A percentile compares a stretch with the other conserved stretches of the same genome.
phyloP scores from a whole-genome alignment of 2,888 invertebrate species.

The Opisthograptis luteolata region DNA sequence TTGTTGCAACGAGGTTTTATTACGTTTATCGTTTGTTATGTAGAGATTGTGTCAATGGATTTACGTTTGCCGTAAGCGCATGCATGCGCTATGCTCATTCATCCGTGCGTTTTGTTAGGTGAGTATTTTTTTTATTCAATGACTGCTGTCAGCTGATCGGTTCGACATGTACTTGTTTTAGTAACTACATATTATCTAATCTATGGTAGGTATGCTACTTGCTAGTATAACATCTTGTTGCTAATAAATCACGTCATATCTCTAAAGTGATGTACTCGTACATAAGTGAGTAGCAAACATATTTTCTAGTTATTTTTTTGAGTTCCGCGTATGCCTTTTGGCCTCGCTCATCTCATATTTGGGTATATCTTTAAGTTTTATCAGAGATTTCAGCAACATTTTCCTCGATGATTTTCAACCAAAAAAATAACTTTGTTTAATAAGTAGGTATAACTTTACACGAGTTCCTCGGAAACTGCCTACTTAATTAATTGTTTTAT shows the following conservation, averaged over 20 bases:
- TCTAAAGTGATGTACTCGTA: background rate
- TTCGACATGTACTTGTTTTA: conserved; percentile 12
- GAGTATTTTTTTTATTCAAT: conserved; percentile 42
- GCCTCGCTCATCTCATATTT: background rate
- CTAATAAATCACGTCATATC: conserved; percentile 13
- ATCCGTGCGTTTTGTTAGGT: conserved; percentile 67
- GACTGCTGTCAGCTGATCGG: conserved; percentile 55
- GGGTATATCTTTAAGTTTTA: too few species aligned
- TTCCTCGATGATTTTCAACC: too few species aligned
- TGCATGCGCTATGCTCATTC: conserved; percentile 54
- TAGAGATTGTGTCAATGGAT: conserved; percentile 77
- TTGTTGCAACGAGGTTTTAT: conserved; percentile 40
- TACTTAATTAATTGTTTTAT: too few species aligned
- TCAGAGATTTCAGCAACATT: too few species aligned
- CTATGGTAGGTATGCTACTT: background rate
- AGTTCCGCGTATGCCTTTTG: background rate
- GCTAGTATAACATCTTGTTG: conserved; percentile 3
- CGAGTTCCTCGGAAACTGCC: too few species aligned
- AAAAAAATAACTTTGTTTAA: too few species aligned
- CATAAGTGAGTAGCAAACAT: background rate
- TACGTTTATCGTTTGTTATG: conserved; percentile 52
- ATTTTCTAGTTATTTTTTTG: background rate
- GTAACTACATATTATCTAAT: background rate
- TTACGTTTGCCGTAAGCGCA: conserved; percentile 61
- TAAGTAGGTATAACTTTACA: too few species aligned